phyloP scores from a whole-genome alignment of 2,888 invertebrate species.

The Cyrtodaria siliqua region DNA sequence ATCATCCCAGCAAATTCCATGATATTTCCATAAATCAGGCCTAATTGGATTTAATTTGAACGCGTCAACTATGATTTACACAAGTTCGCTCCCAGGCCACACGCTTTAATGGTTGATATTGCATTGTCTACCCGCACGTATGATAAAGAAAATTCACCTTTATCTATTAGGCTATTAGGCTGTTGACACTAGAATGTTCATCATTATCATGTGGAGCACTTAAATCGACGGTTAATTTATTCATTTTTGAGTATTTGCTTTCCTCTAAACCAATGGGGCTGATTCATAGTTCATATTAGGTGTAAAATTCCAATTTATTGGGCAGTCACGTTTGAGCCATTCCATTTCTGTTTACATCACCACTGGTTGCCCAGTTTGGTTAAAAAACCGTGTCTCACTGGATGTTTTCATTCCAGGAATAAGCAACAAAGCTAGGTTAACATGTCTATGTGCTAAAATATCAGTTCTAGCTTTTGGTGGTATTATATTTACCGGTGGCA shows the following conservation, averaged over 20 bases:
- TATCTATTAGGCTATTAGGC: slow-evolving; percentile 58
- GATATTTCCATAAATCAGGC: slow-evolving; percentile 45
- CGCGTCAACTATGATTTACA: slow-evolving; percentile 57
- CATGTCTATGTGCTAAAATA: too few relatives aligned
- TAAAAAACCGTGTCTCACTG: too few relatives aligned
- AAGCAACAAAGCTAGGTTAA: too few relatives aligned
- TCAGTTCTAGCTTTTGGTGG: too few relatives aligned
- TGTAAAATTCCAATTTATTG: too few relatives aligned
- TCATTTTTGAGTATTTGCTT: slow-evolving; percentile 54
- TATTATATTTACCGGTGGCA: too few relatives aligned
- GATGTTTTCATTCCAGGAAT: too few relatives aligned
- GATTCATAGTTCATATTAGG: too few relatives aligned
- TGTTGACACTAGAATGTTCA: slow-evolving; percentile 47
- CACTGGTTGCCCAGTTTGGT: too few relatives aligned
- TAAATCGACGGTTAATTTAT: slow-evolving; percentile 57
- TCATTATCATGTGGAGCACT: slow-evolving; percentile 55
- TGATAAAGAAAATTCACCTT: slow-evolving; percentile 39
- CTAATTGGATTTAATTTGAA: slow-evolving; percentile 46
- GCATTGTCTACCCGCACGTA: slow-evolving; percentile 63
- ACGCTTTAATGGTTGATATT: slow-evolving; percentile 33
- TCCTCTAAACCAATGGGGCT: slow-evolving; percentile 45
- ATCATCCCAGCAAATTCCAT: slow-evolving; percentile 50
- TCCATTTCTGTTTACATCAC: too few relatives aligned
- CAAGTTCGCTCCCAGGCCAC: slow-evolving; percentile 20
- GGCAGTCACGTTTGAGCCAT: too few relatives aligned